These are phyloP conservation scores for Heliocidaris erythrogramma DNA, from an alignment of 35 echinoderm and acorn worm genomes.

Conservation along the genomic window DNA sequence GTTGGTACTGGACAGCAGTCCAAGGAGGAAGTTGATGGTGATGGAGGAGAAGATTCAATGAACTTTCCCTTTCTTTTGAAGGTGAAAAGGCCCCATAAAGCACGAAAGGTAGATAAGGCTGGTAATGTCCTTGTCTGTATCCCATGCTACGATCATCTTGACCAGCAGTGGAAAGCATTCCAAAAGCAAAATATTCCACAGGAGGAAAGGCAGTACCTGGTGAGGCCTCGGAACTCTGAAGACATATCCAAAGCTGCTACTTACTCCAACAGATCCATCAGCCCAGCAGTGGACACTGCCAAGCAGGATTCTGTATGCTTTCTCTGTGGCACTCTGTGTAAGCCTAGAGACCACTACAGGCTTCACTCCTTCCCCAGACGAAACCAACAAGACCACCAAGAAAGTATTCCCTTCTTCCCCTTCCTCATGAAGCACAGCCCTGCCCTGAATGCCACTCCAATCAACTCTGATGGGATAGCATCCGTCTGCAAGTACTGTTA, in stretches of 20 bases:
- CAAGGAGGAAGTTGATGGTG: slow-evolving; percentile 36
- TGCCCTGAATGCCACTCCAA: slow-evolving; percentile 61
- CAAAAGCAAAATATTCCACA: slow-evolving; percentile 68
- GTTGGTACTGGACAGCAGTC: slow-evolving; percentile 48
- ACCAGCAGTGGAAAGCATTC: slow-evolving; percentile 80
- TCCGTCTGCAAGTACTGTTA: slow-evolving; percentile 79
- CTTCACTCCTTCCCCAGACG: slow-evolving; percentile 70
- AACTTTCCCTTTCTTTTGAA: slow-evolving; percentile 87
- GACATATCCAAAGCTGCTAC: neutral
- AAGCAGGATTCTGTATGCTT: slow-evolving; percentile 51
- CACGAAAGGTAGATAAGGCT: slow-evolving; percentile 67
- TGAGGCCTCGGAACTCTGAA: neutral
- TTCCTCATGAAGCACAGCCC: slow-evolving; percentile 71
- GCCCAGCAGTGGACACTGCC: neutral
- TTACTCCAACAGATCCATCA: slow-evolving; percentile 2
- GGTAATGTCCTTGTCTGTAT: slow-evolving; percentile 67
- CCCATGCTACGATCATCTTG: slow-evolving; percentile 64
- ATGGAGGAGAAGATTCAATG: slow-evolving; percentile 52
- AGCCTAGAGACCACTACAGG: slow-evolving; percentile 47
- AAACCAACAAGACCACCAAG: slow-evolving; percentile 42
- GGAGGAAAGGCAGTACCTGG: slow-evolving; percentile 60
- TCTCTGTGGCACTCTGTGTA: slow-evolving; percentile 64
- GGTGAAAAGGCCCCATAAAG: slow-evolving; percentile 67
- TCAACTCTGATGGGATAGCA: slow-evolving; percentile 63
- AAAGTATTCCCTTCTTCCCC: slow-evolving; percentile 83